These are phyloP conservation scores for Cetoscarus ocellatus DNA, from an alignment of 2,797 vertebrate genomes.

Conservation along the genomic window DNA sequence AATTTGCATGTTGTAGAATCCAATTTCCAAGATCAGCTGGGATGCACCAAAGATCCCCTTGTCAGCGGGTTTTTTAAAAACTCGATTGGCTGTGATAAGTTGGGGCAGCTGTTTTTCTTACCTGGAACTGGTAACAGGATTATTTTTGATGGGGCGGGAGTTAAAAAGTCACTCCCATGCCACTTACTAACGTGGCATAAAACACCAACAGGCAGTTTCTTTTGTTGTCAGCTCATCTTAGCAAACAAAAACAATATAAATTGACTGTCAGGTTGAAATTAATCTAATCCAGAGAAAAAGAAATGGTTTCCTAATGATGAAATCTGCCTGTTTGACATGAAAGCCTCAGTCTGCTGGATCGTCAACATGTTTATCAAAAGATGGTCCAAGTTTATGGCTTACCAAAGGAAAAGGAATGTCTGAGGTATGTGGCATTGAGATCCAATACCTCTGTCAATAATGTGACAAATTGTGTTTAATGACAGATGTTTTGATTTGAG, in stretches of 20 bases:
- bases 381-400: constrained; percentile 33
- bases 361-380: constrained; percentile 48
- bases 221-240: constrained; percentile 20
- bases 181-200: too few relatives aligned
- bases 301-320: constrained; percentile 42
- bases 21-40: too few relatives aligned
- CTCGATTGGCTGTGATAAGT: too few relatives aligned
- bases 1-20: too few relatives aligned
- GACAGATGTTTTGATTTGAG: constrained; percentile 48
- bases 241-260: constrained; percentile 48
- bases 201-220: too few relatives aligned
- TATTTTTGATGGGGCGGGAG: too few relatives aligned
- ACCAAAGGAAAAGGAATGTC: constrained; percentile 40
- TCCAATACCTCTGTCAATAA: constrained; percentile 19
- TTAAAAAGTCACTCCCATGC: too few relatives aligned
- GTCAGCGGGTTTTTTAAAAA: too few relatives aligned
- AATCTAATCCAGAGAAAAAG: constrained; percentile 66
- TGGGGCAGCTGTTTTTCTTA: too few relatives aligned
- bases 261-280: constrained; percentile 57
- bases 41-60: too few relatives aligned
- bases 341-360: constrained; percentile 36
- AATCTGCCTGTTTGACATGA: constrained; percentile 39
- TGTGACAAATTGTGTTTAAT: constrained; percentile 50
- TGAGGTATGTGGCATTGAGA: constrained; percentile 35
- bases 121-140: too few relatives aligned